Evolutionary conservation across 1,140 invertebrate genomes (phyloP).

Genomic region (Muscidifurax raptorellus): DNA sequence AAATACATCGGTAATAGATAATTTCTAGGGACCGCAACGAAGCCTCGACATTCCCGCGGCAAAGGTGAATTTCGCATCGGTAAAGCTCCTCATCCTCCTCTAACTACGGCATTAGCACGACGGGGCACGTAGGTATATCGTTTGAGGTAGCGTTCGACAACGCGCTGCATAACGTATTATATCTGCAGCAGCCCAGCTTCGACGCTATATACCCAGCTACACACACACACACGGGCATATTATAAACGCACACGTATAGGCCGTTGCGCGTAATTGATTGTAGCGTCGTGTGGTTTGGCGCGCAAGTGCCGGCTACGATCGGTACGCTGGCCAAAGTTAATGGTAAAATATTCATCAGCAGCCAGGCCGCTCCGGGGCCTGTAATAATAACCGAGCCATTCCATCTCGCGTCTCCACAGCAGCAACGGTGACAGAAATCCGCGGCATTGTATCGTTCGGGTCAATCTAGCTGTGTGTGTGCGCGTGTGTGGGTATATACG

Average conservation of each 20-base stretch:
- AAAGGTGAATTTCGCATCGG: neutral
- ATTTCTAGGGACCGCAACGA: too few relatives aligned
- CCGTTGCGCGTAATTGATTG: conserved; percentile 69
- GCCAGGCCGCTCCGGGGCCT: conserved; percentile 29
- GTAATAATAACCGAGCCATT: neutral
- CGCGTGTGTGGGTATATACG: neutral
- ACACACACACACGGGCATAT: neutral
- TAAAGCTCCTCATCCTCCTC: too few relatives aligned
- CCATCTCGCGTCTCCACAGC: conserved; percentile 25
- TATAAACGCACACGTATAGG: neutral
- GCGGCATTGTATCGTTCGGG: conserved; percentile 42
- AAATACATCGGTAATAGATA: too few relatives aligned
- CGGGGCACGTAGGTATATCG: conserved; percentile 67
- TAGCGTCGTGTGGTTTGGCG: conserved; percentile 71
- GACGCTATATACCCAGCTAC: conserved; percentile 8
- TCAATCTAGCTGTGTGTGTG: conserved; percentile 38
- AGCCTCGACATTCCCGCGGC: too few relatives aligned
- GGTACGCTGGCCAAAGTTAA: conserved; percentile 70
- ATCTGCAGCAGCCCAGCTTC: conserved; percentile 50
- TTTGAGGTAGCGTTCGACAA: conserved; percentile 68
- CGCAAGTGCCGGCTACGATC: conserved; percentile 70
- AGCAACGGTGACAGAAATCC: conserved; percentile 40
- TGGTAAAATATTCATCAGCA: conserved; percentile 70
- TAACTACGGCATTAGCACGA: conserved; percentile 53
- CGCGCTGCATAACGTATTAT: conserved; percentile 68